A percentile compares a stretch with the other conserved stretches of the same genome.
phyloP scores from a whole-genome alignment of 2,888 invertebrate species.

The Polydrusus pterygomalis region DNA sequence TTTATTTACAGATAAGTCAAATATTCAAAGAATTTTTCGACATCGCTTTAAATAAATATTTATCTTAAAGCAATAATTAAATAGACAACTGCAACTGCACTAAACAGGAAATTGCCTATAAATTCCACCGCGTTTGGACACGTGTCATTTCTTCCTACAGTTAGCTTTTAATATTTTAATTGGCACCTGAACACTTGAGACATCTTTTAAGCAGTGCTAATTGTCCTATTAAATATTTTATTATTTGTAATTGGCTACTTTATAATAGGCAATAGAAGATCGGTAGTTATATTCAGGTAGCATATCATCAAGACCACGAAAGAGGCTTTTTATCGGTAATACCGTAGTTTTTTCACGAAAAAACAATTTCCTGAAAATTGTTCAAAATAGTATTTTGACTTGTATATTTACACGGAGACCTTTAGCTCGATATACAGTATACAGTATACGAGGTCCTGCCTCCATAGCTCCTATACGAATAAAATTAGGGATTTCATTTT shows the following conservation, averaged over 20 bases:
- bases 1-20: conserved; percentile 59
- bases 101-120: conserved; percentile 62
- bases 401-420: too few relatives aligned
- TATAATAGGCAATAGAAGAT: not conserved
- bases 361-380: too few relatives aligned
- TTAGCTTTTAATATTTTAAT: conserved; percentile 19
- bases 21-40: conserved; percentile 63
- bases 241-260: conserved; percentile 23
- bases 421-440: too few relatives aligned
- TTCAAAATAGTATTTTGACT: too few relatives aligned
- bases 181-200: conserved; percentile 11
- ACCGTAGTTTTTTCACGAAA: too few relatives aligned
- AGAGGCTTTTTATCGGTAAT: too few relatives aligned
- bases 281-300: not conserved
- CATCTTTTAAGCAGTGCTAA: conserved; percentile 10
- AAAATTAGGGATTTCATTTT: too few relatives aligned
- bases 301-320: not conserved
- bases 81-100: conserved; percentile 60
- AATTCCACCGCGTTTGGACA: conserved; percentile 59
- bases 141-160: conserved; percentile 51
- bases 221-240: conserved; percentile 23
- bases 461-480: too few relatives aligned
- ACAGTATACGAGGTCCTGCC: too few relatives aligned
- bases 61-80: conserved; percentile 65
- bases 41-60: conserved; percentile 65